Base-by-base conservation (phyloP, 2,888 invertebrate genomes). In the Trissonchulus sp. region DNA sequence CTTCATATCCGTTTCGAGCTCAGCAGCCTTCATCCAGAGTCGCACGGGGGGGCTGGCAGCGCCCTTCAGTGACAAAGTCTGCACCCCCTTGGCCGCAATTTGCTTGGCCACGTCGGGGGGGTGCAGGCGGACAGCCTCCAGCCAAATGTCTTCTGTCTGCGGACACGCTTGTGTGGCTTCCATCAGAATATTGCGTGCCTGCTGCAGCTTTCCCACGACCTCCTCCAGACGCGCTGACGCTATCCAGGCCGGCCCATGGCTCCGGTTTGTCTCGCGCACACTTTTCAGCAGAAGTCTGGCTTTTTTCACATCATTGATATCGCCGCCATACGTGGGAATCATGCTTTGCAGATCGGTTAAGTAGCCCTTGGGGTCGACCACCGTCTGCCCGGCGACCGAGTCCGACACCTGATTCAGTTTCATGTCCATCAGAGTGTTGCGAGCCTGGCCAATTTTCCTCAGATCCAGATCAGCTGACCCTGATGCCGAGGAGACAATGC, bases 211-310 rank as follows among this genome's bases (percentile, higher is more conserved):
- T 74, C 84, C 84, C 33, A 81, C 83, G 23, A 97, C 97, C 88
- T 99, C 98, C 85, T 99, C 99, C 74, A 99, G 88, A 78, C 97
- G 89, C 0, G 99, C 99, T 78, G 96, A 97, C 18, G 99, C 99
- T 80, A 99, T 95, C 99, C 99, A 99, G 3, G 97, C 99, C 0
- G 99, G 98, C 0, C 98, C 96, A 88, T 99, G 98, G 85, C 96
- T 96, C 0, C 98, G 99, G 87, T 99, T 99, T 0, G 99, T 99
- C 81, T 90, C 89, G 72, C 99, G 88, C 0, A 99, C 97, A 72
- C 96, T 97, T 84, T 99, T 99, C 63, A 99, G 86, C 63, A 99
- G 86, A 75, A 97, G 86, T 75, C 99, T 88, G 0, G 98, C 99
- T 84, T 98, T 98, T 85, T 98, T 98, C 23, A 97, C 96, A 37